Evolutionary conservation across 2,113 vertebrate species (phyloP), one percentile per base, ranked within the genome.

Genomic region (Vicugna pacos): DNA sequence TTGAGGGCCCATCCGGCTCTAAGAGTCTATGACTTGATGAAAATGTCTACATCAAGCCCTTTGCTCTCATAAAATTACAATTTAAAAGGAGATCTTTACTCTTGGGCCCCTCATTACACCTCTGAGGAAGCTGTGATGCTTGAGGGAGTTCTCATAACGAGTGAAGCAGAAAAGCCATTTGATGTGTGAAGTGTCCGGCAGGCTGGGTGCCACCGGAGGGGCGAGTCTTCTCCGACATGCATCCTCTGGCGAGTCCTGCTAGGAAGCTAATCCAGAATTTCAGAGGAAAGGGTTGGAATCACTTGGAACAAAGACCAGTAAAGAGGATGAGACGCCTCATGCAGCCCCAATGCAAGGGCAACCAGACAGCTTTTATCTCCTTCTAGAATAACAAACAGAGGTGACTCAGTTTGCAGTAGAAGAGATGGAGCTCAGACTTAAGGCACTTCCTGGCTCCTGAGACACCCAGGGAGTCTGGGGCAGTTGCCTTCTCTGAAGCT

Each of bases 11-110:
- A 81, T 58, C n/a, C 1, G 13, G n/a, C 38, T 86, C 38, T 90
- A 75, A 87, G 28, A 92, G n/a, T 70, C 28, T 88, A 35, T 30
- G 70, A 81, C 65, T 81, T 80, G 42, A 77, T 48, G 32, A 93
- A 96, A 95, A 87, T n/a, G 46, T 56, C 11, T 26, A 93, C 19
- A 17, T 75, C 30, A 60, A 76, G 56, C 81, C 94, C 13, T 92
- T 92, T 58, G 32, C 42, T 58, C 64, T 89, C 79, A 60, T 69
- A 65, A 86, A 94, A 93, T 32, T 85, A 85, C 26, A 82, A 64
- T 56, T 92, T 60, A 50, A 88, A 91, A 97, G 67, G n/a, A 89
- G 26, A 72, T 79, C 69, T 89, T 91, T 92, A 50, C 52, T 93
- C 79, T 62, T 13, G 32, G 83, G 76, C 75, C 38, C 85, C 35